A percentile compares a stretch with the other conserved stretches of the same genome.
Evolutionary conservation across 1,140 invertebrate genomes (phyloP).

Genomic region (Macrobrachium nipponense): DNA sequence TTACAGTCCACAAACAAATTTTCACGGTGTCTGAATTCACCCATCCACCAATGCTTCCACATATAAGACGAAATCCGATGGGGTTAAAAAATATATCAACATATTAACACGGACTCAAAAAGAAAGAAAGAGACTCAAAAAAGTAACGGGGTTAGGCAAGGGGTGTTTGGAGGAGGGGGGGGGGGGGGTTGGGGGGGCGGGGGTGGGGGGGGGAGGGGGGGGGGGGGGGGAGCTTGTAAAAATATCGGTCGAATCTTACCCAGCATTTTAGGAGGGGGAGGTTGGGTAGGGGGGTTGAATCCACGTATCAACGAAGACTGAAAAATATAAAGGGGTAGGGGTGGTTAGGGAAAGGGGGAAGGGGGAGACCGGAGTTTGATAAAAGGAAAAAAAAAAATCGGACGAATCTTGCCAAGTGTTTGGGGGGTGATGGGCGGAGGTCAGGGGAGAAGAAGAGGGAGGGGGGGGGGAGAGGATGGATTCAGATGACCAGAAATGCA

Average conservation of each 20-base stretch:
- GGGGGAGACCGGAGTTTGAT: not conserved
- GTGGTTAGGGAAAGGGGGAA: not conserved
- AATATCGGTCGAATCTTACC: no score
- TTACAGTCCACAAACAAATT: no score
- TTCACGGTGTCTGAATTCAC: no score
- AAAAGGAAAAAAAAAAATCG: no score
- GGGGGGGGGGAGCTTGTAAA: not conserved
- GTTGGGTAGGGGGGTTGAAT: not conserved
- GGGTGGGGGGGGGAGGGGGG: not conserved
- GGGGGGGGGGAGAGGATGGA: not conserved
- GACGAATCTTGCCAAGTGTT: no score
- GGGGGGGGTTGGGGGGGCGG: not conserved
- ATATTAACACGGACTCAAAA: not conserved
- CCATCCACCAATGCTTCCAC: no score
- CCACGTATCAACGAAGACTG: not conserved
- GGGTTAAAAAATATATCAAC: no score
- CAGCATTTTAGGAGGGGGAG: no score
- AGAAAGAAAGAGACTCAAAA: not conserved
- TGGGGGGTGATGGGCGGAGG: no score
- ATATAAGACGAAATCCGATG: no score
- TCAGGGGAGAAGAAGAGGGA: not conserved
- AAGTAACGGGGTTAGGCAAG: not conserved
- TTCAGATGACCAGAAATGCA: constrained; percentile 9
- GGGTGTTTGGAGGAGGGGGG: not conserved
- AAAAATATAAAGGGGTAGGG: not conserved